Conservation (phyloP, 2,113 vertebrate species). For the Corvus hawaiiensis region DNA sequence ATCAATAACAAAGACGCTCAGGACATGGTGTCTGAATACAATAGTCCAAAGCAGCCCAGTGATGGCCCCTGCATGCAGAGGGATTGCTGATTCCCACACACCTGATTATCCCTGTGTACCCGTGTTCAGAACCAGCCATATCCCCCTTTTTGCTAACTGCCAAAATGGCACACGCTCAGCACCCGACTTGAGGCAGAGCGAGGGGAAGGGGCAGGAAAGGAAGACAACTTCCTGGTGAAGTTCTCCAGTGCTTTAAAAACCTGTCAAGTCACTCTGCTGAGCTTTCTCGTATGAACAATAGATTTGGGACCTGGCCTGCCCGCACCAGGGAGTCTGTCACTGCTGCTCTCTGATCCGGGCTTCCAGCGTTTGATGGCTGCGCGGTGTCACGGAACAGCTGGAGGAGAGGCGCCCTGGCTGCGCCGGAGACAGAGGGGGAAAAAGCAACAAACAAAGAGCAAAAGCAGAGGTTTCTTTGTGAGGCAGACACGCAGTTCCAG, state of each 20-base stretch:
- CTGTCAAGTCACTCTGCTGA: neutral
- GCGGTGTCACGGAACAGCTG: constrained; percentile 7
- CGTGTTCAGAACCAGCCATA: neutral
- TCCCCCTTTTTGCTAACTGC: neutral
- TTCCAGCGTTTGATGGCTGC: constrained; percentile 9
- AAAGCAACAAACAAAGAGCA: neutral
- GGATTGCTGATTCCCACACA: constrained; percentile 16
- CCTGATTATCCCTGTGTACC: constrained; percentile 31
- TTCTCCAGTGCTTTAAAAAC: constrained; percentile 17
- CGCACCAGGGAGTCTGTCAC: constrained; percentile 17
- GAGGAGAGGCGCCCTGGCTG: neutral
- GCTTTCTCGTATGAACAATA: neutral
- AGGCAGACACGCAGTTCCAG: neutral
- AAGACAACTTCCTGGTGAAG: constrained; percentile 17
- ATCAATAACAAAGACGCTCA: constrained; percentile 66
- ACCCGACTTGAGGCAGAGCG: neutral
- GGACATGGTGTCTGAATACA: constrained; percentile 61
- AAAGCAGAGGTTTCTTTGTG: constrained; percentile 1
- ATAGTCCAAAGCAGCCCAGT: constrained; percentile 58
- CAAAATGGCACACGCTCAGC: neutral
- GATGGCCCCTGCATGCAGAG: constrained; percentile 23
- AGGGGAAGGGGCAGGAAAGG: neutral
- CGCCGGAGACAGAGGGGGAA: neutral
- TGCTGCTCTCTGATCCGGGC: constrained; percentile 1
- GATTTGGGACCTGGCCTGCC: constrained; percentile 32